These are phyloP conservation scores for Prunella strophiata DNA, from an alignment of 2,797 vertebrate species.

Conservation along the genomic window DNA sequence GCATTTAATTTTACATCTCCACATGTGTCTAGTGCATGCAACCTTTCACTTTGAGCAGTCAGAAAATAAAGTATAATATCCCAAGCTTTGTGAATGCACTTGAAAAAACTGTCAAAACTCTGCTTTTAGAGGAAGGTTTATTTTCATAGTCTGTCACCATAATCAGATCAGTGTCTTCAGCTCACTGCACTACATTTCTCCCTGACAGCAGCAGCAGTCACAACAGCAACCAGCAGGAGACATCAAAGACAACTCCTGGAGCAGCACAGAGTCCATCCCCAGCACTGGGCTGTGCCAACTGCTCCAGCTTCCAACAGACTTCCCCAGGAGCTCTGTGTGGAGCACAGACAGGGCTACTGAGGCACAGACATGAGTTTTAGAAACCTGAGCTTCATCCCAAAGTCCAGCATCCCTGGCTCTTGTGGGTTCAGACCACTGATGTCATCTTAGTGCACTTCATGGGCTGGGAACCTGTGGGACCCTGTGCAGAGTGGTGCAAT, in stretches of 20 bases:
- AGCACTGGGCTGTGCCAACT: neutral
- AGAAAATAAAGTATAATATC: neutral
- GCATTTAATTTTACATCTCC: neutral
- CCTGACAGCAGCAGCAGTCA: neutral
- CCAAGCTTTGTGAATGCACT: neutral
- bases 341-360: rapidly evolving
- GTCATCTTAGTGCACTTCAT: neutral
- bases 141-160: conserved; percentile 8
- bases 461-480: neutral
- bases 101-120: neutral
- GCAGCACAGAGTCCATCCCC: neutral
- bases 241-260: neutral
- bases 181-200: neutral
- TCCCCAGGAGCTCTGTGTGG: neutral
- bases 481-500: neutral
- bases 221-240: neutral
- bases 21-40: neutral
- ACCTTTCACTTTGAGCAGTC: neutral
- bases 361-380: neutral
- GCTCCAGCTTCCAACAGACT: neutral
- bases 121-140: neutral
- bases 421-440: neutral
- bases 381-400: neutral
- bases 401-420: neutral
- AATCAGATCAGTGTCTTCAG: neutral